Percentiles rank a stretch among this genome's conserved stretches.
These are phyloP conservation scores for Diachrysia chrysitis DNA, from an alignment of 2,888 invertebrate genomes.

Conservation along the genomic window DNA sequence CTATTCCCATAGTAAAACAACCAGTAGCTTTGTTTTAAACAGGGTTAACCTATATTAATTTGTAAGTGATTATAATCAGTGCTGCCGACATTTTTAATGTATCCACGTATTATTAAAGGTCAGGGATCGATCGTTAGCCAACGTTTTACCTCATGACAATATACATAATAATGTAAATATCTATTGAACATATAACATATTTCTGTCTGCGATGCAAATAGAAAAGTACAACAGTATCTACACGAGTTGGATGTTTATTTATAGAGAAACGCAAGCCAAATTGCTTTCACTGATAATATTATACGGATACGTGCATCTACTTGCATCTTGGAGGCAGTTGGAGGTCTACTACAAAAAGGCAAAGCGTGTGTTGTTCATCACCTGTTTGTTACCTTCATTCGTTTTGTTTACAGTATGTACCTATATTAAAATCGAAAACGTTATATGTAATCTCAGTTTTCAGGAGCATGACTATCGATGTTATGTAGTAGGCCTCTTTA, in stretches of 20 bases:
- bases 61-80: background rate
- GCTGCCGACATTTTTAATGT: conserved; percentile 7
- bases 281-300: conserved; percentile 79
- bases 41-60: too few species aligned
- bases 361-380: conserved; percentile 24
- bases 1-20: background rate
- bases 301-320: conserved; percentile 42
- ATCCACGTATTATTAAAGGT: conserved; percentile 10
- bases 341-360: conserved; percentile 40
- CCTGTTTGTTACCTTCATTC: conserved; percentile 5
- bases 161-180: conserved; percentile 44
- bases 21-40: background rate
- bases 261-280: conserved; percentile 80
- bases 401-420: conserved; percentile 6
- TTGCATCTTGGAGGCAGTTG: conserved; percentile 28
- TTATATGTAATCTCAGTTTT: background rate
- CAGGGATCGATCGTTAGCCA: conserved; percentile 8
- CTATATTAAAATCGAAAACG: background rate
- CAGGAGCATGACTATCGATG: background rate
- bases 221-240: conserved; percentile 63
- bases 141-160: conserved; percentile 13
- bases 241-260: conserved; percentile 72
- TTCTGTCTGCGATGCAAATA: conserved; percentile 64
- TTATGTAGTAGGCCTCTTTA: conserved; percentile 14
- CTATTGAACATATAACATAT: conserved; percentile 49